Evolutionary conservation across 2,113 vertebrate species (phyloP).

Genomic region (Rhizomys pruinosus): DNA sequence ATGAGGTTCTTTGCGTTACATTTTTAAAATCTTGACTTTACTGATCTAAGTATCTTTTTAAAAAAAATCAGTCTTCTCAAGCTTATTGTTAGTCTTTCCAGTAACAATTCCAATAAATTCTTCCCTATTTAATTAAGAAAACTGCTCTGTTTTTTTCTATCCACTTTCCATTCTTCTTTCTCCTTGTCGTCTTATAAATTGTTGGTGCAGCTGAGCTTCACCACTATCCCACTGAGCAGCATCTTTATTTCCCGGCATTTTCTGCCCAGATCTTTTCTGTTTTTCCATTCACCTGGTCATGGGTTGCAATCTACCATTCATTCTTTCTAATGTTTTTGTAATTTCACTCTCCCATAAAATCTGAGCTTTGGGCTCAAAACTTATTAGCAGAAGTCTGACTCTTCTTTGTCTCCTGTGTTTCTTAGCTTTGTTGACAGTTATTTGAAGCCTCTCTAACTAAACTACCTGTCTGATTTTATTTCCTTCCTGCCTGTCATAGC

Average conservation of each 20-base stretch:
- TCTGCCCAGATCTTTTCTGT: slow-evolving; percentile 65
- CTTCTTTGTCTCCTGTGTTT: slow-evolving; percentile 54
- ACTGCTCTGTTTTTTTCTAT: slow-evolving; percentile 32
- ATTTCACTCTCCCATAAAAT: slow-evolving; percentile 71
- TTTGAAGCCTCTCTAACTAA: slow-evolving; percentile 56
- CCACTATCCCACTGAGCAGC: neutral
- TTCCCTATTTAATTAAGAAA: slow-evolving; percentile 13
- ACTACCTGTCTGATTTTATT: slow-evolving; percentile 73
- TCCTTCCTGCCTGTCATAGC: slow-evolving; percentile 77
- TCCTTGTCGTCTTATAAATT: slow-evolving; percentile 40
- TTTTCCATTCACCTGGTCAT: slow-evolving; percentile 67
- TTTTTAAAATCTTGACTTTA: slow-evolving; percentile 11
- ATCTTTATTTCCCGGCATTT: slow-evolving; percentile 51
- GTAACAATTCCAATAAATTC: slow-evolving; percentile 43
- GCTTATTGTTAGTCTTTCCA: slow-evolving; percentile 23
- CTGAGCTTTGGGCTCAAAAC: slow-evolving; percentile 66
- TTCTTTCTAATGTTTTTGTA: slow-evolving; percentile 72
- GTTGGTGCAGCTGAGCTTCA: slow-evolving; percentile 41
- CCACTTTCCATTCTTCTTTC: slow-evolving; percentile 27
- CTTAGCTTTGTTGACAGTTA: slow-evolving; percentile 63
- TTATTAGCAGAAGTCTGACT: slow-evolving; percentile 70
- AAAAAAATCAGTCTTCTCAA: neutral
- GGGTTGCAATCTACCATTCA: slow-evolving; percentile 60
- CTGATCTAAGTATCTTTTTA: slow-evolving; percentile 23
- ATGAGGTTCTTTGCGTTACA: neutral